Evolutionary conservation across 2,113 vertebrate genomes (phyloP), one percentile per base, ranked within the genome.

Genomic region (Zonotrichia leucophrys): DNA sequence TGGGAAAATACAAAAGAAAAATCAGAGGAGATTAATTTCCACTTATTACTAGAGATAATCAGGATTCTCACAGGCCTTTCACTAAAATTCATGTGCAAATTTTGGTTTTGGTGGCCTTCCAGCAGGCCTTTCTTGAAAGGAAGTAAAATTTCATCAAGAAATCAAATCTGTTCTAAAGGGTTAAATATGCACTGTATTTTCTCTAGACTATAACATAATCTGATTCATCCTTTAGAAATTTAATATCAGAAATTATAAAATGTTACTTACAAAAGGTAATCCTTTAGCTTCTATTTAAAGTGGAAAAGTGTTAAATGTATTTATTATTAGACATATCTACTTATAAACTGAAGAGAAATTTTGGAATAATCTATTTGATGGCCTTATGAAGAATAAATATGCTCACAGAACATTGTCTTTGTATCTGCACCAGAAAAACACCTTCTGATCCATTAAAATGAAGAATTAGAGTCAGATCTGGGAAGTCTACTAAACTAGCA

Each of bases 121-220:
- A 86, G 42, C 46, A 60, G 52, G 17, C 9, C 20, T 87, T 75
- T 85, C 35, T 79, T 76, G 11, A 83, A 77, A 33, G 23, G 68
- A 92, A 83, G 89, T 77, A 80, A 87, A 53, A 89, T 66, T 76
- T 80, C 37, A 76, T 52, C n/a, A 69, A 83, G 78, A 91, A 91
- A 82, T 62, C 49, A 66, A 79, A 94, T 42, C 18, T 73, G 8
- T 56, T 69, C 9, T 75, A 64, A 91, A 75, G 17, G 10, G 17
- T 31, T 85, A 92, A 88, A 94, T 88, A 73, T 76, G 42, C 10
- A 42, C 12, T 33, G 2, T 8, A 37, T 95, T 91, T 92, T 64
- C 56, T 79, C 39, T 85, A 74, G 46, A 33, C 22, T 72, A n/a
- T 4, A 68, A 31, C 46, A 91, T 62, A 74, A 77, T 9, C 46